Conservation (phyloP, 2,113 vertebrate genomes). For the Leptobrachium ailaonicum region DNA sequence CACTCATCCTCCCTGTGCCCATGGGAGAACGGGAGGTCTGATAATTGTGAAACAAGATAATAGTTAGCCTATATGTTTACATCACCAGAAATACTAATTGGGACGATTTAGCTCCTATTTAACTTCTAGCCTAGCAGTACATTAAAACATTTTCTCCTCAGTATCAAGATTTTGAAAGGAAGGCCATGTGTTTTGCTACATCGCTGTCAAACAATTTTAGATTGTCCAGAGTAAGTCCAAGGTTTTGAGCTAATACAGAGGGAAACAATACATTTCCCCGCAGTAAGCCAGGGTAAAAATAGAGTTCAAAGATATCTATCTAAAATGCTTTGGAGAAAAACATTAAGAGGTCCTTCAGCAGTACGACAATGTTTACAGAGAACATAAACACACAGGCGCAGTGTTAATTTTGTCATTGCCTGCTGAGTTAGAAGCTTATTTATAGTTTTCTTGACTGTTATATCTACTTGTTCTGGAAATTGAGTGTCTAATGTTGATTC, state of each 20-base stretch:
- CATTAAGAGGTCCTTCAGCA: not conserved
- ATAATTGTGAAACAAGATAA: too few species aligned
- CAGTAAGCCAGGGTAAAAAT: not conserved
- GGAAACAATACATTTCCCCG: not conserved
- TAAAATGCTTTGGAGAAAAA: not conserved
- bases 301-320: constrained; percentile 11
- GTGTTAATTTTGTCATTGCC: constrained; percentile 2
- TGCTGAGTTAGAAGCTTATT: not conserved
- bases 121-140: too few species aligned
- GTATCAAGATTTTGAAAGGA: too few species aligned
- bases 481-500: not conserved
- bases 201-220: not conserved
- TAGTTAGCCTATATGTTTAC: too few species aligned
- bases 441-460: not conserved
- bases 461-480: not conserved
- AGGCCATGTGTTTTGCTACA: too few species aligned
- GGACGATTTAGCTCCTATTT: too few species aligned
- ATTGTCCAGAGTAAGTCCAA: not conserved
- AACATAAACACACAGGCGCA: not conserved
- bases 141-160: too few species aligned
- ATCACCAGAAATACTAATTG: too few species aligned
- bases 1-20: too few species aligned
- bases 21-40: too few species aligned
- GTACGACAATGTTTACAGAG: not conserved
- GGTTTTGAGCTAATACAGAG: not conserved